These are phyloP conservation scores for Tyrophagus putrescentiae DNA, from an alignment of 1,140 invertebrate genomes.

Conservation along the genomic window DNA sequence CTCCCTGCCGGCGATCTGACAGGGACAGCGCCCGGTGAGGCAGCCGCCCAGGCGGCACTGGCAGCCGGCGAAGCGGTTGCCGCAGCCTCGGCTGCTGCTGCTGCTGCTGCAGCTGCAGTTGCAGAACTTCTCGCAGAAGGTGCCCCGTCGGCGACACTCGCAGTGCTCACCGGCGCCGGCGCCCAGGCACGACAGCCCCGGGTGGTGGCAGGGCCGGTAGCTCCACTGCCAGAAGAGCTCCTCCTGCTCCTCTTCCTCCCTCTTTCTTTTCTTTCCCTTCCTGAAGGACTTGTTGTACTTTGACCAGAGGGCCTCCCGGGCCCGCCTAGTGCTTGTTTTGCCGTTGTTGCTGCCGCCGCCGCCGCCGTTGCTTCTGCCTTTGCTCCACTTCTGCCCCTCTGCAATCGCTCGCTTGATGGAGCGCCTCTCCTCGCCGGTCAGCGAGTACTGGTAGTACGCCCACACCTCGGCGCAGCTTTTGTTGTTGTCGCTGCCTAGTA, in stretches of 20 bases:
- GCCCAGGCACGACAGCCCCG: conserved; percentile 71
- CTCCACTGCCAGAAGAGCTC: conserved; percentile 67
- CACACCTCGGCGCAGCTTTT: too few relatives aligned
- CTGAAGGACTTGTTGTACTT: conserved; percentile 81
- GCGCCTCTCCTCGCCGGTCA: too few relatives aligned
- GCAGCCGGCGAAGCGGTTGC: conserved; percentile 92
- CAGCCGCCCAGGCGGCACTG: conserved; percentile 94
- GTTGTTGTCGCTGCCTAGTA: too few relatives aligned
- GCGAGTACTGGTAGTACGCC: too few relatives aligned
- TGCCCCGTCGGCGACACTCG: conserved; percentile 76
- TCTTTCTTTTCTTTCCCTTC: conserved; percentile 47
- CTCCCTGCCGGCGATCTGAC: conserved; percentile 90
- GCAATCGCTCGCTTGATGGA: too few relatives aligned
- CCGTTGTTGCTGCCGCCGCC: too few relatives aligned
- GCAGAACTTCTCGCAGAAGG: conserved; percentile 97
- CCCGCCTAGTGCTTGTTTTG: too few relatives aligned
- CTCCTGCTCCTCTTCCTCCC: conserved; percentile 88
- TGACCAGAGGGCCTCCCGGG: too few relatives aligned
- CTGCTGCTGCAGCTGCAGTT: too few relatives aligned
- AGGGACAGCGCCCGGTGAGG: conserved; percentile 97
- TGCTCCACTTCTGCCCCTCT: too few relatives aligned
- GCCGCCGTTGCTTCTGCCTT: too few relatives aligned
- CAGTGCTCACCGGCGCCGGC: conserved; percentile 56
- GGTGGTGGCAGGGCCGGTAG: conserved; percentile 88
- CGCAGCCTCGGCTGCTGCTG: conserved; percentile 79